A percentile compares a stretch with the other conserved stretches of the same genome.
phyloP scores from a whole-genome alignment of 2,888 invertebrate genomes.

The Notodonta dromedarius region DNA sequence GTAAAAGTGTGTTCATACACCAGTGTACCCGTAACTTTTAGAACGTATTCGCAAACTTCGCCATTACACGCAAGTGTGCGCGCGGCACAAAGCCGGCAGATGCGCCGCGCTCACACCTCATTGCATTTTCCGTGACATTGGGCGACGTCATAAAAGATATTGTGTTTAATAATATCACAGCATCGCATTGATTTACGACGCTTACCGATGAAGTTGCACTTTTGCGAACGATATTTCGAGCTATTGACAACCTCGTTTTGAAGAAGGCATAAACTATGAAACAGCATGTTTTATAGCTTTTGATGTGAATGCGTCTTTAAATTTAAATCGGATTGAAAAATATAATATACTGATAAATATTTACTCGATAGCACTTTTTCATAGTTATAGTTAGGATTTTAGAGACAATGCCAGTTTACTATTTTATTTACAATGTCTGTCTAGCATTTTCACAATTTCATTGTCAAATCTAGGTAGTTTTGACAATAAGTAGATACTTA shows the following conservation, averaged over 20 bases:
- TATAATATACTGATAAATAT: no score
- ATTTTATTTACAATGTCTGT: no score
- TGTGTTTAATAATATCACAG: constrained; percentile 66
- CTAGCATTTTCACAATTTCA: no score
- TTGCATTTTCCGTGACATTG: constrained; percentile 81
- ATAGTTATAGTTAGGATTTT: no score
- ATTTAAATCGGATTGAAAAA: background rate
- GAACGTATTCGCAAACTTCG: background rate
- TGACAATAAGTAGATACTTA: no score
- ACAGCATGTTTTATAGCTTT: background rate
- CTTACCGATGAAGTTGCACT: constrained; percentile 20
- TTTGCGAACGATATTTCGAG: background rate
- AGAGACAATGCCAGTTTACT: no score
- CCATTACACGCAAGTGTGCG: background rate
- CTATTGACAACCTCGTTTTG: constrained; percentile 32
- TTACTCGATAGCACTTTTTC: no score
- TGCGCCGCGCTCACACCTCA: constrained; percentile 74
- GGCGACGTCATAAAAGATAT: constrained; percentile 75
- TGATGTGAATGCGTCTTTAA: background rate
- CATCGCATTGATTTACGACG: constrained; percentile 51
- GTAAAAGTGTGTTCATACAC: no score
- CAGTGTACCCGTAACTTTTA: no score
- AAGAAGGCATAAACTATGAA: constrained; percentile 21
- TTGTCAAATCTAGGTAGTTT: no score
- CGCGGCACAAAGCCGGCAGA: constrained; percentile 64